phyloP scores from a whole-genome alignment of 2,888 invertebrate genomes.

The Cheilosia soror region DNA sequence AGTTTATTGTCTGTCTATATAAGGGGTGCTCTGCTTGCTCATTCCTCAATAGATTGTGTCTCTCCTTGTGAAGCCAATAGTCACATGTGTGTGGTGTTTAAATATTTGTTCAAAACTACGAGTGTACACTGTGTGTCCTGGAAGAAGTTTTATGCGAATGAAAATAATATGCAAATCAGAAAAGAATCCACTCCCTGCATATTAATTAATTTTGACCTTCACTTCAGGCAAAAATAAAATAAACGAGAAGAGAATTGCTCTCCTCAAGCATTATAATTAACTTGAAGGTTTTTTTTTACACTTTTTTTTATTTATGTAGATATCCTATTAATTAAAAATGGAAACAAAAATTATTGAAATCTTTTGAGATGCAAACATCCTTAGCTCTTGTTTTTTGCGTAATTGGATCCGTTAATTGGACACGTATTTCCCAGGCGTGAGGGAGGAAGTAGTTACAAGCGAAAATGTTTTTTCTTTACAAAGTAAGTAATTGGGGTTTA shows the following conservation, averaged over 20 bases:
- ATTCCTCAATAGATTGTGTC: too few species aligned
- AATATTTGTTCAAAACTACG: too few species aligned
- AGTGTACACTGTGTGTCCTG: background rate
- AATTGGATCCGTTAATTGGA: conserved; percentile 70
- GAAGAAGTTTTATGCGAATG: conserved; percentile 4
- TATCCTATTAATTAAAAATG: conserved; percentile 58
- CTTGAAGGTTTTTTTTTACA: conserved; percentile 20
- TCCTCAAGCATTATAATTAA: conserved; percentile 28
- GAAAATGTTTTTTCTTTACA: conserved; percentile 1
- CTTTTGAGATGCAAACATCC: conserved; percentile 30
- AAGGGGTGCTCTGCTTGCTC: too few species aligned
- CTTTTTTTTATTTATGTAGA: conserved; percentile 7
- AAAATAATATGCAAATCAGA: background rate
- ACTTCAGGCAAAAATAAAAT: background rate
- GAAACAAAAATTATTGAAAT: conserved; percentile 23
- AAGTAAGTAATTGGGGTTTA: too few species aligned
- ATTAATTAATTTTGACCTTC: conserved; percentile 23
- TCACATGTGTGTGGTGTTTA: too few species aligned
- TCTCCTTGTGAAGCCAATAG: too few species aligned
- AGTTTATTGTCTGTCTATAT: conserved; percentile 3
- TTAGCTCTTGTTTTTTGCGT: conserved; percentile 14
- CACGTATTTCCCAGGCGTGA: conserved; percentile 26
- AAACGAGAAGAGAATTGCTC: background rate
- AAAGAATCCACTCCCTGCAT: too few species aligned
- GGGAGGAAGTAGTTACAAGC: background rate